Evolutionary conservation across 2,888 invertebrate species (phyloP).

Genomic region (Eulithis testata): DNA sequence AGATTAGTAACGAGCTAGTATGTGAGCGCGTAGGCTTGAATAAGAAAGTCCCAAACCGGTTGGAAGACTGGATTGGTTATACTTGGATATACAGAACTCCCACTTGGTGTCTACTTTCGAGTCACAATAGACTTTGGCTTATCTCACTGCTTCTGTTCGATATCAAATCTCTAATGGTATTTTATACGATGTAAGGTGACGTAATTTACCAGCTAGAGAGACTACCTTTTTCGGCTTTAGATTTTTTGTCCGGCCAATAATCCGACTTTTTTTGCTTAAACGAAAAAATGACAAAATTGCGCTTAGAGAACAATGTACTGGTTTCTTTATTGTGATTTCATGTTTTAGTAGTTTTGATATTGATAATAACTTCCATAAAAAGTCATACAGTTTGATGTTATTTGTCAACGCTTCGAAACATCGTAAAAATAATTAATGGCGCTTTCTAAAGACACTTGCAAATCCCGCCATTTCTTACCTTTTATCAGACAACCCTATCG

Average conservation of each 20-base stretch:
- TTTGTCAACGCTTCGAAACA: too few relatives aligned
- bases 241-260: not conserved
- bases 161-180: slow-evolving; percentile 43
- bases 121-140: slow-evolving; percentile 77
- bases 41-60: slow-evolving; percentile 83
- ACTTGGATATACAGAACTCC: slow-evolving; percentile 48
- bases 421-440: not conserved
- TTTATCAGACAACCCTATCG: slow-evolving; percentile 32
- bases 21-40: slow-evolving; percentile 67
- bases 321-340: too few relatives aligned
- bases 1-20: slow-evolving; percentile 21
- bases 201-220: slow-evolving; percentile 1
- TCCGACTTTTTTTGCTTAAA: not conserved
- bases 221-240: not conserved
- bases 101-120: slow-evolving; percentile 80
- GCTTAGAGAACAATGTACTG: too few relatives aligned
- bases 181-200: slow-evolving; percentile 30
- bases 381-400: too few relatives aligned
- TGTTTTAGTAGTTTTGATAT: too few relatives aligned
- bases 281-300: too few relatives aligned
- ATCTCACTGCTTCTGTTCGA: slow-evolving; percentile 63
- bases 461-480: slow-evolving; percentile 8
- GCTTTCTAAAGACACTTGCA: slow-evolving; percentile 14
- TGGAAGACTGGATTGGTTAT: slow-evolving; percentile 48
- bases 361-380: too few relatives aligned